Evolutionary conservation across 2,797 vertebrate species (phyloP), one percentile per base, ranked within the genome.

Genomic region (Girardinus metallicus): DNA sequence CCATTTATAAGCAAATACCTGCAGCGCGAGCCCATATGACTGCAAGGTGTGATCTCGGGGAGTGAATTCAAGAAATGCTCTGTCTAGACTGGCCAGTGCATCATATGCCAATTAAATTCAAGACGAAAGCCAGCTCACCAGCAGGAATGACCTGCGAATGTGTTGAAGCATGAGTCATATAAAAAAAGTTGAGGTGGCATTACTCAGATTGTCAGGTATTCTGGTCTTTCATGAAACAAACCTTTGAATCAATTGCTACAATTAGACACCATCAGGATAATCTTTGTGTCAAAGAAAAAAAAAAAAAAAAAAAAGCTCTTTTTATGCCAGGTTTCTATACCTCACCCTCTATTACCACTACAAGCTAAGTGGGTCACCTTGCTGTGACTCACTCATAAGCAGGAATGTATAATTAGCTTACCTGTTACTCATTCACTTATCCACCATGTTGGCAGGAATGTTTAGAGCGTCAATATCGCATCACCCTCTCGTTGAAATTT

Each of bases 371-470:
- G 74, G 86, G 90, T 92, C 91, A 93, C 93, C 91, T 92, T 92
- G 89, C 80, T 75, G 73, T 91, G 92, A 93, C 85, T 95, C 93
- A 93, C 85, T 94, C 92, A 93, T 85, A 78, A 73, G 80, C 44
- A 88, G 87, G 85, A 90, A 91, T 89, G 85, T 88, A 85, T 90
- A 93, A 94, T 92, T 88, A 91, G 87, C 85, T 93, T 93, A 93
- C 93, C 91, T 91, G 92, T 91, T 93, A 93, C 87, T 89, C 79
- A 91, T 87, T 88, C 84, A 90, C 88, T 89, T 83, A 90, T 83
- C 79, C 75, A 34, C 68, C 79, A 76, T 74, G 72, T 60, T 55
- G 66, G 70, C 80, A 70, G 80, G 86, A 83, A 77, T 66, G 84
- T 74, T 80, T 71, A 83, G 36, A 49, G 83, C 77, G 70, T 84